Evolutionary conservation across 2,113 vertebrate species (phyloP), one percentile per base, ranked within the genome.

Genomic region (Poicephalus gulielmi): DNA sequence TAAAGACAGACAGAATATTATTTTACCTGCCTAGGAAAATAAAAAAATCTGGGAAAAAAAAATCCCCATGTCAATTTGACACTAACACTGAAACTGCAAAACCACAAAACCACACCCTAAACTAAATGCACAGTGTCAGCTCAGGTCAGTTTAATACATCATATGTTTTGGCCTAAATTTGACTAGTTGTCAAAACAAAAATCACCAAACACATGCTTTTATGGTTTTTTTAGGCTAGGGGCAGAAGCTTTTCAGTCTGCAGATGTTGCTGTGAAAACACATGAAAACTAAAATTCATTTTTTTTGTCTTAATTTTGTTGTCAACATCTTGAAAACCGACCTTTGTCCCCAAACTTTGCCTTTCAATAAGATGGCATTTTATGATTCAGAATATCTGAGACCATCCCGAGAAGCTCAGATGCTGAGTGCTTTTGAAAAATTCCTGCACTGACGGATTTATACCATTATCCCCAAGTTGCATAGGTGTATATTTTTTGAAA

Each of bases 361-460:
- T 35, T 93, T 55, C 64, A 55, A 8, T 63, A 86, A 91, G 50
- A 55, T 35, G 39, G 2, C 15, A 23, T 74, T 90, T 94, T 92
- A 73, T 55, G 25, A 86, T 86, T 84, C 71, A 78, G 88, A 92
- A 43, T 30, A 33, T 39, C 50, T 50, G 47, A 78, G 69, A 55
- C 60, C 75, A 78, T 50, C 60, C 55, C 68, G 60, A 94, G 30
- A 68, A 75, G 30, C 2, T 75, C 13, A 81, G 81, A 75, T 0
- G 12, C 50, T 81, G 55, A 94, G 35, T 2, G 0, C 47, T 55
- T 52, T 62, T 44, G 76, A 78, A 91, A 86, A 92, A 88, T 59
- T 53, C 50, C 19, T 19, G 22, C 15, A 10, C 13, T 10, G 50
- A 63, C 20, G 2, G 4, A 84, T 82, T 86, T 55, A 52, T 91